phyloP scores from a whole-genome alignment of 2,113 vertebrate genomes.

The Thomomys bottae region DNA sequence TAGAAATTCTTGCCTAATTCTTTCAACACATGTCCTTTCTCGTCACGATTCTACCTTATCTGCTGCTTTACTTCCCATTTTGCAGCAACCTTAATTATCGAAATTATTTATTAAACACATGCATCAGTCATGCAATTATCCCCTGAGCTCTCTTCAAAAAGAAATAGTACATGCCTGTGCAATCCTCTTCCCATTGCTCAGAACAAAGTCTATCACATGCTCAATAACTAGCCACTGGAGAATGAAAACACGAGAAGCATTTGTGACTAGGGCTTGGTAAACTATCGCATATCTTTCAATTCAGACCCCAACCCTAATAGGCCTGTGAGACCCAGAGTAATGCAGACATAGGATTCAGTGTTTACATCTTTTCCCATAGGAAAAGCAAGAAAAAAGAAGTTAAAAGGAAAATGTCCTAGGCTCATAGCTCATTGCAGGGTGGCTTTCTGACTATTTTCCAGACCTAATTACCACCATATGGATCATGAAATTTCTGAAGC shows the following conservation, averaged over 20 bases:
- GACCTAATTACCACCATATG: too few relatives aligned
- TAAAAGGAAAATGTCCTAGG: too few relatives aligned
- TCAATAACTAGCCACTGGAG: neutral
- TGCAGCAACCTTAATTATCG: neutral
- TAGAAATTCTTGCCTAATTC: neutral
- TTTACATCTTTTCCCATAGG: too few relatives aligned
- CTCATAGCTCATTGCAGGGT: too few relatives aligned
- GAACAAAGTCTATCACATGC: neutral
- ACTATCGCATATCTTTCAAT: neutral
- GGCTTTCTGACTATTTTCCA: too few relatives aligned
- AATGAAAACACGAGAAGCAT: slow-evolving; percentile 8
- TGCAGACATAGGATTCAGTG: too few relatives aligned
- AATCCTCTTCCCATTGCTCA: neutral
- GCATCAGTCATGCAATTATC: neutral
- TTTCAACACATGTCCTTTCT: neutral
- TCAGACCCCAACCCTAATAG: neutral
- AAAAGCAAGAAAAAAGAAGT: too few relatives aligned
- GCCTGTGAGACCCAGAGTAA: neutral
- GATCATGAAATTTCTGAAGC: too few relatives aligned
- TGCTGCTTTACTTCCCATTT: neutral
- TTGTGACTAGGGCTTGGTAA: neutral
- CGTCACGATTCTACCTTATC: neutral
- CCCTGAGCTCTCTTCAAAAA: neutral
- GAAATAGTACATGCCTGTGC: neutral
- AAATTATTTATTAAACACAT: neutral